Evolutionary conservation across 2,797 vertebrate genomes (phyloP), one percentile per base, ranked within the genome.

Genomic region (Lates japonicus): DNA sequence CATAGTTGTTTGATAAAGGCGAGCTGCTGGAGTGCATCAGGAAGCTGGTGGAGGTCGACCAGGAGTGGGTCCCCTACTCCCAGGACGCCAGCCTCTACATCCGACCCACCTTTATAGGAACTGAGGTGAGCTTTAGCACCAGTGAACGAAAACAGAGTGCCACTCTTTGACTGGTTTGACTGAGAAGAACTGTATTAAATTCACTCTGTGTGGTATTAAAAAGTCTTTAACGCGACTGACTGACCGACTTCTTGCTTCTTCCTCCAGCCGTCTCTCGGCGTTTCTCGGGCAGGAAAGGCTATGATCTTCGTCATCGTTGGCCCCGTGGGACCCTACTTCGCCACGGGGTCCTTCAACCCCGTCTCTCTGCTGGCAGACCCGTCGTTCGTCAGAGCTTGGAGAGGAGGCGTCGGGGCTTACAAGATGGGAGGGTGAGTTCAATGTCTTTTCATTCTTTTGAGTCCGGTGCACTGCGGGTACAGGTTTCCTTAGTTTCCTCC

Each of bases 351-450:
- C 39, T 94, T 98, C 83, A 97, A 68, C 80, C 96, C 97, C 0
- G 93, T 98, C 0, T 97, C 97, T 1, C 95, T 98, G 84, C 89
- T 98, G 86, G 97, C 97, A 0, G 97, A 98, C 82, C 97, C 97
- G 0, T 70, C 85, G 0, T 97, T 93, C 22, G 94, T 97, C 76
- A 85, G 97, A 2, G 97, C 97, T 29, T 97, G 96, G 95, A 69
- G 90, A n/a, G 97, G 97, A 0, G 97, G 97, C 0, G 96, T 97
- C 0, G 97, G 97, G 0, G 91, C 96, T 59, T 97, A 74, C 80
- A 98, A 98, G 86, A 82, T 97, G 85, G 97, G 97, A n/a, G 96
- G 97, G 97, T 98, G 86, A 96, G 97, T 90, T 29, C 57, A n/a
- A 4, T 9, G 2, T 60, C n/a, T 9, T 7, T 29, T 16, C 7